phyloP scores from a whole-genome alignment of 2,797 vertebrate species.

The Sphenodon punctatus region DNA sequence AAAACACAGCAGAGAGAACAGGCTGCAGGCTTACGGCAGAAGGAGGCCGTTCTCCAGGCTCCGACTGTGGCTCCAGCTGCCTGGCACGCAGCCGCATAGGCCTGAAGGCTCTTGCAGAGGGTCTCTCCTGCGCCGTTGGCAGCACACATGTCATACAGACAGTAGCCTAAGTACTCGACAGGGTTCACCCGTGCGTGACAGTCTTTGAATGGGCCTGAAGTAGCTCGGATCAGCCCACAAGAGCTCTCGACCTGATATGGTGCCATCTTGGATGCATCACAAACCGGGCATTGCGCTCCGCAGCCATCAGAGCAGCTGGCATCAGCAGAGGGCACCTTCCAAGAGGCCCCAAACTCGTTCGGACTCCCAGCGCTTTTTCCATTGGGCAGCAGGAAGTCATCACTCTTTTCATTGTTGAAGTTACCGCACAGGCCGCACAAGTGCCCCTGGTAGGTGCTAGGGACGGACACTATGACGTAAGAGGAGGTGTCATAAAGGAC shows the following conservation, averaged over 20 bases:
- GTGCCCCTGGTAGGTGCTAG: slow-evolving; percentile 7
- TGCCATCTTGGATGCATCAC: background rate
- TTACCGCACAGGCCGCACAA: slow-evolving; percentile 60
- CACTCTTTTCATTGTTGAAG: slow-evolving; percentile 46
- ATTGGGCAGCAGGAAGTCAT: slow-evolving; percentile 31
- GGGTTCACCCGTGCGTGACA: slow-evolving; percentile 66
- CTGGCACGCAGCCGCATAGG: slow-evolving; percentile 60
- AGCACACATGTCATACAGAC: slow-evolving; percentile 64
- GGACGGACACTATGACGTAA: slow-evolving; percentile 24
- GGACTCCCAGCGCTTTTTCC: background rate
- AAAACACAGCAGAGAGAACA: background rate
- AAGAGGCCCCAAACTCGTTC: background rate
- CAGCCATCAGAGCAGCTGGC: slow-evolving; percentile 18
- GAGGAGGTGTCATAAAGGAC: slow-evolving; percentile 43
- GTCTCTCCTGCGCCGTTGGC: slow-evolving; percentile 8
- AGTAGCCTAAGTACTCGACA: background rate
- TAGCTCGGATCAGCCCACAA: slow-evolving; percentile 21
- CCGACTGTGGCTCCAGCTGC: slow-evolving; percentile 35
- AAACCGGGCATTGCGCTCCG: background rate
- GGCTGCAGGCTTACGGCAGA: slow-evolving; percentile 62
- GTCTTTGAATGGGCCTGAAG: slow-evolving; percentile 68
- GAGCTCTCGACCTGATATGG: background rate
- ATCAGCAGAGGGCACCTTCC: background rate
- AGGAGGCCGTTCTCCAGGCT: slow-evolving; percentile 58
- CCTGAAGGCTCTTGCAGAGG: slow-evolving; percentile 60